Evolutionary conservation across 1,140 invertebrate genomes (phyloP), one percentile per base, ranked within the genome.

Genomic region (Solenopsis fugax): DNA sequence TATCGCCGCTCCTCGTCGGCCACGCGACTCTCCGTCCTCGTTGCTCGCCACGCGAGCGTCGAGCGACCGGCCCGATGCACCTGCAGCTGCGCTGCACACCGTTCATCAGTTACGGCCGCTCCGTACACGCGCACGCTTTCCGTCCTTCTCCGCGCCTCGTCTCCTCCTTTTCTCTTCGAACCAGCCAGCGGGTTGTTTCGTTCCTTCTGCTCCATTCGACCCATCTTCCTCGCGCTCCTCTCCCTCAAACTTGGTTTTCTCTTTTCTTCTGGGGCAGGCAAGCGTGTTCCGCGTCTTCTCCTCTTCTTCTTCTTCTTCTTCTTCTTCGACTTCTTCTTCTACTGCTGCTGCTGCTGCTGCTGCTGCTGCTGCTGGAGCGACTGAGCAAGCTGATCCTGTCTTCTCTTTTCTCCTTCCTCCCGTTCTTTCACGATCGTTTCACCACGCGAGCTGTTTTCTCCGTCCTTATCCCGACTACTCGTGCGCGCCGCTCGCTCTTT

Each of bases 21-120:
- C 80, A 84, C 80, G 80, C 84, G 58, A 77, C 65, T 58, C 80
- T 37, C 65, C 64, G 29, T 84, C 86, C 67, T 87, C 60, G 82
- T 93, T 69, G 85, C 81, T 64, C 92, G 94, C 94, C 94, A 94
- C 93, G 94, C 94, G 94, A 93, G 92, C 93, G 92, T 91, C 93
- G 93, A 92, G 91, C 92, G 93, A 93, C 92, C 88, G 67, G 86
- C 81, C 90, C 87, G 91, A 88, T 93, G 92, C 92, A 93, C 93
- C 91, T 94, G 94, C 94, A 94, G 89, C 90, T 92, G 91, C 92
- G 81, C 88, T 90, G 88, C 89, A 82, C 80, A 60, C 90, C 90
- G 89, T 93, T 92, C 88, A 76, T 90, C 85, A 72, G 71, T 86
- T 86, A 86, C 85, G 77, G 89, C 90, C 85, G 64, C 56, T 77